These are phyloP conservation scores for Emydoidea blandingii DNA, from an alignment of 2,797 vertebrate species.

Conservation along the genomic window DNA sequence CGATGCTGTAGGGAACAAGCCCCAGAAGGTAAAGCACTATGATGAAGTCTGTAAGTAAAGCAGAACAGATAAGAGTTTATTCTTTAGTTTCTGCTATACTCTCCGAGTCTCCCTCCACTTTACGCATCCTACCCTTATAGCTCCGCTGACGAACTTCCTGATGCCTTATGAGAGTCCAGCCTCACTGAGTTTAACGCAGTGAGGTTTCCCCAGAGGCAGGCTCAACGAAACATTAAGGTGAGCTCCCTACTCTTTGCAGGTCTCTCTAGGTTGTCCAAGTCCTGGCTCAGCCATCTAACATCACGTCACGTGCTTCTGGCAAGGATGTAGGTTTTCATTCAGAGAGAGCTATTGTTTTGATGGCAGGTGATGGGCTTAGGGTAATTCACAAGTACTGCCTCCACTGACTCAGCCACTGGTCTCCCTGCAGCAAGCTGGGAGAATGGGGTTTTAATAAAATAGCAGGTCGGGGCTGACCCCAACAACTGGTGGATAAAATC, in stretches of 20 bases:
- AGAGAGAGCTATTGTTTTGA: not conserved
- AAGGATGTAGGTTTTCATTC: not conserved
- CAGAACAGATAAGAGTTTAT: not conserved
- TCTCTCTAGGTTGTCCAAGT: not conserved
- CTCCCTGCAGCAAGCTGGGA: not conserved
- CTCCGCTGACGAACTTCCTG: constrained; percentile 10
- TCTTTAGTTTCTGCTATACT: not conserved
- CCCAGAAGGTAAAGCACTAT: not conserved
- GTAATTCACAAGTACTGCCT: constrained; percentile 1
- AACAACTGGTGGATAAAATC: not conserved
- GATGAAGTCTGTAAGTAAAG: not conserved
- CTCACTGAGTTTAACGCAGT: constrained; percentile 25
- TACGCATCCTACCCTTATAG: not conserved
- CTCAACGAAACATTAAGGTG: not conserved
- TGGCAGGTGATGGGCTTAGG: not conserved
- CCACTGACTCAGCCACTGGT: not conserved
- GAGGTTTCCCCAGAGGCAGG: not conserved
- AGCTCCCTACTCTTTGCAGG: not conserved
- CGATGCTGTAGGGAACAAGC: not conserved
- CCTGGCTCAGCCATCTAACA: constrained; percentile 24
- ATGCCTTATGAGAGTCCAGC: not conserved
- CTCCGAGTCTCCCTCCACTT: not conserved
- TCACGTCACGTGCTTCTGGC: not conserved
- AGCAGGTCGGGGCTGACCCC: not conserved
- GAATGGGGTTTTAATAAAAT: not conserved